A percentile compares a stretch with the other conserved stretches of the same genome.
Conservation (phyloP, 2,113 vertebrate species). For the Narcine bancroftii region DNA sequence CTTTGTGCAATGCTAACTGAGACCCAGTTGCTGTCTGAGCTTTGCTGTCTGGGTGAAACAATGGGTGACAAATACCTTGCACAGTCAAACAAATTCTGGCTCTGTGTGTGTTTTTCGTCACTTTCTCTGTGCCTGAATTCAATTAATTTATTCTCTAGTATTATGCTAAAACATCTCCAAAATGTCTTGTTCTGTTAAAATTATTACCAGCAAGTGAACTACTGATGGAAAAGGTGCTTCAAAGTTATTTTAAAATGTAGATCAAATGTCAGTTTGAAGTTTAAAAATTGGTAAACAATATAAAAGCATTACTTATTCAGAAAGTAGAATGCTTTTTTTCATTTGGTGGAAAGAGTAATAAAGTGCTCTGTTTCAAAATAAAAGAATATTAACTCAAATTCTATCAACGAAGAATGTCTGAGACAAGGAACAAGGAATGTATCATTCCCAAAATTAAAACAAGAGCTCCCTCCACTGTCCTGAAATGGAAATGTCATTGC, state of each 20-base stretch:
- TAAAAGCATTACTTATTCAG: not conserved
- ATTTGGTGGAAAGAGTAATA: not conserved
- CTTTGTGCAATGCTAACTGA: too few relatives aligned
- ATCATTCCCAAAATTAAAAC: not conserved
- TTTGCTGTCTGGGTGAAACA: too few relatives aligned
- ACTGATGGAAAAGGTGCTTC: not conserved
- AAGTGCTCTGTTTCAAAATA: not conserved
- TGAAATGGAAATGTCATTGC: not conserved
- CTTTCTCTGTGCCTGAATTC: not conserved
- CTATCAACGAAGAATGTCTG: too few relatives aligned
- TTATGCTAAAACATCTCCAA: too few relatives aligned
- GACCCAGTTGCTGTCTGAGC: too few relatives aligned
- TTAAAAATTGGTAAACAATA: not conserved
- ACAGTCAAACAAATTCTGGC: too few relatives aligned
- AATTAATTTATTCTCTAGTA: too few relatives aligned
- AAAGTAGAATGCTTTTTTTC: not conserved
- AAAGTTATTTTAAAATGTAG: not conserved
- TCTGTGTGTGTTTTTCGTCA: not conserved
- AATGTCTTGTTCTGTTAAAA: not conserved
- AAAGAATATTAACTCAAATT: not conserved
- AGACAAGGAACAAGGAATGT: not conserved
- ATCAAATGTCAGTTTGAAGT: not conserved
- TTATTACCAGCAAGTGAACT: too few relatives aligned
- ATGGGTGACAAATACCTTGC: too few relatives aligned
- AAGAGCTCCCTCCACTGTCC: constrained; percentile 11